phyloP scores from a whole-genome alignment of 2,888 invertebrate genomes.

The Acronicta alni region DNA sequence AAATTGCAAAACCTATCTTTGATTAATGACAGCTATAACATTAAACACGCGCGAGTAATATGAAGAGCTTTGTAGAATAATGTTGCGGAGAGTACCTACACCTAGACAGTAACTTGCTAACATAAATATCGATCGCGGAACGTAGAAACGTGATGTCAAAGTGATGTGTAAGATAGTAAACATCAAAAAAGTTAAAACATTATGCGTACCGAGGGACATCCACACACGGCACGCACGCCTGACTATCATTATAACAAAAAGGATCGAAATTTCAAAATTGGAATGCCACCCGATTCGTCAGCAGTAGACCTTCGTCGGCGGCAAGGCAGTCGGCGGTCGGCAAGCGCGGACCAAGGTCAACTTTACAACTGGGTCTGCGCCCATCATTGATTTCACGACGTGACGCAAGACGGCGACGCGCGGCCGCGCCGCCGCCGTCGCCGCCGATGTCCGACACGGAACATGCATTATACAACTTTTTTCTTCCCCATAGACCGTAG shows the following conservation, averaged over 20 bases:
- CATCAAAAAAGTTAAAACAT: not conserved
- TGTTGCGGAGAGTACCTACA: constrained; percentile 28
- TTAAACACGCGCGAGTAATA: constrained; percentile 35
- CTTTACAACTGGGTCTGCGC: constrained; percentile 80
- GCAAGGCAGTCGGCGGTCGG: constrained; percentile 50
- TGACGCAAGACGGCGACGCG: constrained; percentile 74
- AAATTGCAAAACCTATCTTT: constrained; percentile 29
- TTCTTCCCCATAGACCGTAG: constrained; percentile 64
- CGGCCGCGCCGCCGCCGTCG: constrained; percentile 53
- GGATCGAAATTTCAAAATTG: constrained; percentile 57
- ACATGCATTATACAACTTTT: constrained; percentile 72
- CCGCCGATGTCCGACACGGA: constrained; percentile 62
- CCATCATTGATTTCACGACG: constrained; percentile 84
- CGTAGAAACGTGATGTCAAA: constrained; percentile 33
- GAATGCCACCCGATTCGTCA: constrained; percentile 47
- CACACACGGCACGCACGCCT: constrained; percentile 15
- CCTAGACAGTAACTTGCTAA: not conserved
- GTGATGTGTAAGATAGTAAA: too few relatives aligned
- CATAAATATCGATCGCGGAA: constrained; percentile 47
- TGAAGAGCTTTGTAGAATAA: constrained; percentile 45
- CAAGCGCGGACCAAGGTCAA: constrained; percentile 79
- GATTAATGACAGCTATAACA: constrained; percentile 33
- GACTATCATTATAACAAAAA: constrained; percentile 30
- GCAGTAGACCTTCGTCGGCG: constrained; percentile 57
- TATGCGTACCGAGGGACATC: constrained; percentile 43